Percentiles rank a stretch among this genome's conserved stretches.
Conservation (phyloP, 2,797 vertebrate species). For the Dryobates pubescens region DNA sequence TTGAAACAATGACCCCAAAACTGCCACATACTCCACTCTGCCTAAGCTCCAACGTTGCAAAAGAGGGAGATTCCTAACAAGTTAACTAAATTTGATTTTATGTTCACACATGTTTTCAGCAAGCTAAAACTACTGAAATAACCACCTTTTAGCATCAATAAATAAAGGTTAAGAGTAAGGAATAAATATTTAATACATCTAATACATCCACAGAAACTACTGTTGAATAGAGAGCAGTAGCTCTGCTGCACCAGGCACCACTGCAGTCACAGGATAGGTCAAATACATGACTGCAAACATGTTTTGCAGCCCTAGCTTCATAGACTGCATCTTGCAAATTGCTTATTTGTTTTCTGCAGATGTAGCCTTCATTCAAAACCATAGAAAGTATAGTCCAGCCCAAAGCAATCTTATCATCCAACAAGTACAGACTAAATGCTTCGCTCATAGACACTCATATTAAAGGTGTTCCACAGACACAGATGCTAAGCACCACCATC, state of each 20-base stretch:
- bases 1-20: background rate
- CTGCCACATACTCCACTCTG: background rate
- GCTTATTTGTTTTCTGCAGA: background rate
- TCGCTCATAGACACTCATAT: background rate
- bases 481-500: background rate
- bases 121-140: background rate
- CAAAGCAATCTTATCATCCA: rapidly evolving
- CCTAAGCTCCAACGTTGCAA: background rate
- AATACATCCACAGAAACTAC: background rate
- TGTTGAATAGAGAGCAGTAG: background rate
- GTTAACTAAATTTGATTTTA: background rate
- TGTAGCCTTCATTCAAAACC: background rate
- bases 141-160: background rate
- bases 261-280: background rate
- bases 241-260: background rate
- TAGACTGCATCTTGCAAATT: background rate
- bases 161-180: background rate
- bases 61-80: background rate
- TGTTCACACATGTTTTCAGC: background rate
- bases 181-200: background rate
- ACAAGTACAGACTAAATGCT: background rate
- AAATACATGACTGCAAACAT: background rate
- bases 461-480: background rate
- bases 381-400: background rate
- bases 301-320: background rate